Conservation (phyloP, 1,140 invertebrate genomes). For the Helicoverpa zea region DNA sequence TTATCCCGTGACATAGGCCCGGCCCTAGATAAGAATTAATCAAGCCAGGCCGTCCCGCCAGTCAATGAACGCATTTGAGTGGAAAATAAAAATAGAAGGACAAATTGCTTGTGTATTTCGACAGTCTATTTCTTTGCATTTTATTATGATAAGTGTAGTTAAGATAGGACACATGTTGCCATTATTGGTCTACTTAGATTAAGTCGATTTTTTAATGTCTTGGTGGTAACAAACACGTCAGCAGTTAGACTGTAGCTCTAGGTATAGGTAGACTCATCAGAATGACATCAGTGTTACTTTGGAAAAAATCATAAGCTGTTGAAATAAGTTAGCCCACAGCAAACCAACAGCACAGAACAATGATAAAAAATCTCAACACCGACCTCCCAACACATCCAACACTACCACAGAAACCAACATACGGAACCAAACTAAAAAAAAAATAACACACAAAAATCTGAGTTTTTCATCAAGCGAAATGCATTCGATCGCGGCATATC, state of each 20-base stretch:
- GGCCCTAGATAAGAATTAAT: slow-evolving; percentile 42
- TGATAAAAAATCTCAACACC: neutral
- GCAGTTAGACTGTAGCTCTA: too few relatives aligned
- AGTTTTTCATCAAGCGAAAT: slow-evolving; percentile 77
- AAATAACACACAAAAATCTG: neutral
- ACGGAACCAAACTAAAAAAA: neutral
- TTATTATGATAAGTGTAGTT: neutral
- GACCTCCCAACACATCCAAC: neutral
- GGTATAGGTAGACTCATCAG: too few relatives aligned
- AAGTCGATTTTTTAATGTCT: too few relatives aligned
- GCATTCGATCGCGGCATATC: slow-evolving; percentile 77
- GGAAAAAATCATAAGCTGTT: too few relatives aligned
- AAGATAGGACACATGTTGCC: neutral
- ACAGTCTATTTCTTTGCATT: slow-evolving; percentile 1
- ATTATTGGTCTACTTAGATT: neutral
- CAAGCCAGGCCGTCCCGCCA: slow-evolving; percentile 32
- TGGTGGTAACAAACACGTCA: too few relatives aligned
- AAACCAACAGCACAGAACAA: neutral
- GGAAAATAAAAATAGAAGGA: slow-evolving; percentile 21
- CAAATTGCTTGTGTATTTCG: neutral
- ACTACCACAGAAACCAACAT: neutral
- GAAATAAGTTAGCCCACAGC: too few relatives aligned
- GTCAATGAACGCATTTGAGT: slow-evolving; percentile 32
- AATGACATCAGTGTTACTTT: too few relatives aligned
- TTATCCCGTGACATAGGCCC: slow-evolving; percentile 17